Percentiles rank a stretch among this genome's conserved stretches.
phyloP scores from a whole-genome alignment of 2,797 vertebrate species.

The Columba guinea region DNA sequence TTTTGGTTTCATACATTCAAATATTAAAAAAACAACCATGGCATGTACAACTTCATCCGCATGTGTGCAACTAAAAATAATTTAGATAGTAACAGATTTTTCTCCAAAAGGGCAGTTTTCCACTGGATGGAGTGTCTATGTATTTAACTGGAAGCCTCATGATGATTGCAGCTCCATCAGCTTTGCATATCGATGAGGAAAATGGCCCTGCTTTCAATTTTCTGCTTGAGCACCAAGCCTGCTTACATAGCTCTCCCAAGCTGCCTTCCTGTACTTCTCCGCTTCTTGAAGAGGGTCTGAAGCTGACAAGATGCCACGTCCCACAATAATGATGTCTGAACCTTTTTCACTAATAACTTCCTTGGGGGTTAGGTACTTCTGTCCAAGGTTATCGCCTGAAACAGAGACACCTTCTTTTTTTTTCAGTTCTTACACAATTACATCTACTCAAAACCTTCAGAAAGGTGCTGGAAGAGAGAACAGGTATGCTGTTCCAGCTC shows the following conservation, averaged over 20 bases:
- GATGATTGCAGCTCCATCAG: background rate
- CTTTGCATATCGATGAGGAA: background rate
- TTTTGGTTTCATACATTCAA: background rate
- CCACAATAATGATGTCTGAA: conserved; percentile 94
- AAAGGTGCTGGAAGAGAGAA: background rate
- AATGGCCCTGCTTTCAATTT: background rate
- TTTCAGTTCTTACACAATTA: background rate
- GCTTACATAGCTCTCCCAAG: conserved; percentile 88
- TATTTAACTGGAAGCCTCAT: background rate
- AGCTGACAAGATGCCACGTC: conserved; percentile 87
- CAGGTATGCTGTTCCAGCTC: background rate
- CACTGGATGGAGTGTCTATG: background rate
- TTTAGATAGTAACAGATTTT: background rate
- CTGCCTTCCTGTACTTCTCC: conserved; percentile 86
- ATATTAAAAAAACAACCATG: background rate
- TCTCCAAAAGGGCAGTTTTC: background rate
- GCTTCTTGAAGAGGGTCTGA: conserved; percentile 80
- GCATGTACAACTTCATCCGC: background rate
- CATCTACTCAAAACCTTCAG: background rate
- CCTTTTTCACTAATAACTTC: conserved; percentile 85
- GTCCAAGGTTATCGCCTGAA: conserved; percentile 89
- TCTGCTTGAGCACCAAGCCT: conserved; percentile 61
- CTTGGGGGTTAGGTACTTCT: conserved; percentile 88
- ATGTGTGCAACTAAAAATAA: background rate
- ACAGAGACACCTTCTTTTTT: background rate